phyloP scores from a whole-genome alignment of 2,888 invertebrate species.

The Girardia tigrina region DNA sequence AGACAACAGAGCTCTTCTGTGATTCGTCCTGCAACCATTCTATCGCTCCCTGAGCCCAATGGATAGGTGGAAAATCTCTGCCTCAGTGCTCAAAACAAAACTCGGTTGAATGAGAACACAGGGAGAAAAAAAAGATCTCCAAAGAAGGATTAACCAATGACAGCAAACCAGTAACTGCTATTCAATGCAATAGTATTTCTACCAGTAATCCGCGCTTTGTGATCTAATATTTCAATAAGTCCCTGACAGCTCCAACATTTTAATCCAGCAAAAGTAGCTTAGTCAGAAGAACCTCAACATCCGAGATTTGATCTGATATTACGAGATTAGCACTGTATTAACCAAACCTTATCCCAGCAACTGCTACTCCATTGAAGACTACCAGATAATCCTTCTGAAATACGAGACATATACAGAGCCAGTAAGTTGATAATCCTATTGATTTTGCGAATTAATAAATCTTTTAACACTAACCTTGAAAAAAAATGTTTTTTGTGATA shows the following conservation, averaged over 20 bases:
- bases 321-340: constrained; percentile 23
- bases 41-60: constrained; percentile 16
- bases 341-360: constrained; percentile 9
- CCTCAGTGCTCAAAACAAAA: constrained; percentile 19
- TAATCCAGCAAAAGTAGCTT: constrained; percentile 18
- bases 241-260: constrained; percentile 23
- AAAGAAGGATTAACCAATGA: constrained; percentile 19
- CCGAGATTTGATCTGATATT: constrained; percentile 23
- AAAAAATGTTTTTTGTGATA: not conserved
- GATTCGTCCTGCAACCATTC: constrained; percentile 19
- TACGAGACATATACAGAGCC: constrained; percentile 23
- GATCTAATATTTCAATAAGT: constrained; percentile 23
- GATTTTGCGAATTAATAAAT: constrained; percentile 11
- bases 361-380: constrained; percentile 14
- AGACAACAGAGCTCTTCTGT: not conserved
- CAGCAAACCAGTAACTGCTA: constrained; percentile 20
- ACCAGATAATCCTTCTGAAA: constrained; percentile 23
- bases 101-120: constrained; percentile 13
- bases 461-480: constrained; percentile 11
- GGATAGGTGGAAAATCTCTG: constrained; percentile 21
- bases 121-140: not conserved
- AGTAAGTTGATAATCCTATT: constrained; percentile 23
- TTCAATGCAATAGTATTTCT: constrained; percentile 23
- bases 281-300: constrained; percentile 23
- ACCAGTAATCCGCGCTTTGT: constrained; percentile 23